These are phyloP conservation scores for Cataglyphis hispanica DNA, from an alignment of 1,140 invertebrate genomes.

Conservation along the genomic window DNA sequence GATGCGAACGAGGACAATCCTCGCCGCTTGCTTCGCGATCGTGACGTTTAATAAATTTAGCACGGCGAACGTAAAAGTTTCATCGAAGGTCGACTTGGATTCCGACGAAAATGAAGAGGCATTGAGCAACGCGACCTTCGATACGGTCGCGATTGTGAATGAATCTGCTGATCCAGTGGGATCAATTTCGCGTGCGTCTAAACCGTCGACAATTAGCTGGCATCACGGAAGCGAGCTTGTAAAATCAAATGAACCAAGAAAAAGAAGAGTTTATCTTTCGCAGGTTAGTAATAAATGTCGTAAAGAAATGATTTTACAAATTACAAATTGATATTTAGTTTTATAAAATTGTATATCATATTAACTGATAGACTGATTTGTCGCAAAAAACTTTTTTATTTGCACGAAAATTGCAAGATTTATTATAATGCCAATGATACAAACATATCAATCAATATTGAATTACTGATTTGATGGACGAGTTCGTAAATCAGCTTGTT, in stretches of 20 bases:
- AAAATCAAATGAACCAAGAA: constrained; percentile 17
- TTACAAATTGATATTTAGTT: neutral
- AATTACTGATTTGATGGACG: constrained; percentile 5
- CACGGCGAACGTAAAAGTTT: constrained; percentile 31
- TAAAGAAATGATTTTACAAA: constrained; percentile 10
- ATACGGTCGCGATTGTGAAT: neutral
- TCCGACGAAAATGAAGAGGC: constrained; percentile 22
- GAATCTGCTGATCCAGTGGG: neutral
- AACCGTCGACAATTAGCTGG: neutral
- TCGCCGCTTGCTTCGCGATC: neutral
- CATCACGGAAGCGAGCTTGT: neutral
- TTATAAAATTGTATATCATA: neutral
- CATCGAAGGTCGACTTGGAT: constrained; percentile 66
- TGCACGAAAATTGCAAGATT: neutral
- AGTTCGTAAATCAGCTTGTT: neutral
- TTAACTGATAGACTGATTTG: neutral
- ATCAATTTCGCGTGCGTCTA: neutral
- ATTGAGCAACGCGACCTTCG: neutral
- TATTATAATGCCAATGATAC: constrained; percentile 1
- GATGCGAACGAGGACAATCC: neutral
- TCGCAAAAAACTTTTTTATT: neutral
- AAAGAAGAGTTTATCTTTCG: neutral
- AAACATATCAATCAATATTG: neutral
- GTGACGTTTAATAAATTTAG: neutral
- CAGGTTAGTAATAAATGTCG: constrained; percentile 37